Conservation (phyloP, 2,797 vertebrate species). For the Acridotheres tristis region DNA sequence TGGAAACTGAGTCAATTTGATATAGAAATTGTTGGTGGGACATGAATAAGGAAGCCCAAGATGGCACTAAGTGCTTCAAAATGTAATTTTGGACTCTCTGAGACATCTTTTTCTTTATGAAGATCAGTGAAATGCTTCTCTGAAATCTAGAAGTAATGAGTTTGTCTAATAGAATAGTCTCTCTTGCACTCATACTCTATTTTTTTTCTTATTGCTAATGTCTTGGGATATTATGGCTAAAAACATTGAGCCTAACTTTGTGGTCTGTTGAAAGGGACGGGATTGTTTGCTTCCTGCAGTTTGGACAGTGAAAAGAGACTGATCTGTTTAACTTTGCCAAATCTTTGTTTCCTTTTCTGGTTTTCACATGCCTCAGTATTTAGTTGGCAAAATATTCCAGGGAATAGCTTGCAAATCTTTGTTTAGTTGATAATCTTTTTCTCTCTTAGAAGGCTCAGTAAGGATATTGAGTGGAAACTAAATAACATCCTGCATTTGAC, state of each 20-base stretch:
- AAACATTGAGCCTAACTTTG: not conserved
- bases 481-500: not conserved
- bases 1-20: conserved; percentile 6
- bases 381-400: not conserved
- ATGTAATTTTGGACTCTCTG: not conserved
- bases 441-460: not conserved
- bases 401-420: conserved; percentile 3
- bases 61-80: not conserved
- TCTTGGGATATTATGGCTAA: not conserved
- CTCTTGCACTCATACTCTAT: not conserved
- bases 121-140: not conserved
- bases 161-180: not conserved
- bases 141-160: not conserved
- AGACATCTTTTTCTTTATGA: not conserved
- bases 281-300: not conserved
- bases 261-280: not conserved
- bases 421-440: not conserved
- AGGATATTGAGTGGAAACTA: not conserved
- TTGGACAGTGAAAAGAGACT: not conserved
- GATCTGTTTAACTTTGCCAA: conserved; percentile 2
- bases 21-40: not conserved
- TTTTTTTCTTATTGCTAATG: not conserved
- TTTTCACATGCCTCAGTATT: not conserved
- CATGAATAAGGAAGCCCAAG: not conserved
- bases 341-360: conserved; percentile 18